phyloP scores from a whole-genome alignment of 2,888 invertebrate genomes.

The Spilosoma lubricipeda region DNA sequence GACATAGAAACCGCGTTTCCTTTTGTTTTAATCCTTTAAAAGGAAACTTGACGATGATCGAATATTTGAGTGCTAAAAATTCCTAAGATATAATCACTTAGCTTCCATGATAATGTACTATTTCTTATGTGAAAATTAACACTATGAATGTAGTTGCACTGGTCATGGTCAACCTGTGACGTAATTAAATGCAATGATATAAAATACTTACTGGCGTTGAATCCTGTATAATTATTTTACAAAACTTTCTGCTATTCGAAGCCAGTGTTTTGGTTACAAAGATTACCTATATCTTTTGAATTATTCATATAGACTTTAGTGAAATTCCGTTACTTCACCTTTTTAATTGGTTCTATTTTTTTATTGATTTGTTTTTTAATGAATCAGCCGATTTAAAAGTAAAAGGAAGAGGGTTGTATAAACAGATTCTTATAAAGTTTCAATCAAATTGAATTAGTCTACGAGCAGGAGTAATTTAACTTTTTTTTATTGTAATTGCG shows the following conservation, averaged over 20 bases:
- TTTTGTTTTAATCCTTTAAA: background rate
- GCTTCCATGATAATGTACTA: background rate
- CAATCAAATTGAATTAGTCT: too few species aligned
- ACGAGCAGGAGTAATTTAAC: too few species aligned
- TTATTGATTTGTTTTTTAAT: background rate
- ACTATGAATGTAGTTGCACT: background rate
- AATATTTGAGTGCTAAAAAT: background rate
- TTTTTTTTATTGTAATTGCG: too few species aligned
- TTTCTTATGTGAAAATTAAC: background rate
- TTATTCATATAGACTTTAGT: constrained; percentile 1
- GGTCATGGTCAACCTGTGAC: background rate
- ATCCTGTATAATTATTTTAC: too few species aligned
- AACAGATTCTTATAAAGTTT: background rate
- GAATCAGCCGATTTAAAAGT: background rate
- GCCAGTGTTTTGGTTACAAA: background rate
- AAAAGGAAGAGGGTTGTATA: background rate
- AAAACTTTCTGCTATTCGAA: background rate
- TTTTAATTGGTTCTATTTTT: background rate
- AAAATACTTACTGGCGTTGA: too few species aligned
- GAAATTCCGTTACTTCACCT: background rate
- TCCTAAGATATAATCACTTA: background rate
- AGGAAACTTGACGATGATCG: background rate
- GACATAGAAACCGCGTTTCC: background rate
- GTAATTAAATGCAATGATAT: background rate
- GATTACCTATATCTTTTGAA: background rate